Conservation (phyloP, 2,797 vertebrate genomes). For the Distichodus sexfasciatus region DNA sequence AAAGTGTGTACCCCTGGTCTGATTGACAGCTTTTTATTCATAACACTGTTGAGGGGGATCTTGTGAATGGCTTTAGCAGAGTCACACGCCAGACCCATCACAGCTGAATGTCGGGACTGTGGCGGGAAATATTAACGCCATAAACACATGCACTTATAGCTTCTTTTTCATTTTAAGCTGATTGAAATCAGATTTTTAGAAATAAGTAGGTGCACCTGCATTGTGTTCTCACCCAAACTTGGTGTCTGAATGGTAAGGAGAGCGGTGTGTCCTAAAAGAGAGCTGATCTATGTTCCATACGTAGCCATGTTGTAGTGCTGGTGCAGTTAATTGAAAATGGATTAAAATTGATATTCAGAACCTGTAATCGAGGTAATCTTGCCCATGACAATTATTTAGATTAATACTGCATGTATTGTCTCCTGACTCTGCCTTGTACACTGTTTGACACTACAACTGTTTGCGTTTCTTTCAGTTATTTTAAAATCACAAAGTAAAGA, state of each 20-base stretch:
- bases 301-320: too few relatives aligned
- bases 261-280: too few relatives aligned
- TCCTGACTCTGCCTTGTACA: too few relatives aligned
- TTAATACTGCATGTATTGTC: too few relatives aligned
- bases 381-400: too few relatives aligned
- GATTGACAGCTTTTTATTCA: slow-evolving; percentile 20
- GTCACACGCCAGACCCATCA: slow-evolving; percentile 10
- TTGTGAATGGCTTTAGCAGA: slow-evolving; percentile 36
- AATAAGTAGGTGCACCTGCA: neutral
- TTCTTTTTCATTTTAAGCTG: neutral
- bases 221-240: neutral
- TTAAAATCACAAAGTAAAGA: too few relatives aligned
- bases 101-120: slow-evolving; percentile 8
- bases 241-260: neutral
- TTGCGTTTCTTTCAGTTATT: too few relatives aligned
- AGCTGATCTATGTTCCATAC: too few relatives aligned
- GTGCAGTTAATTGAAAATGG: too few relatives aligned
- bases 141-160: slow-evolving; percentile 27
- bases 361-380: too few relatives aligned
- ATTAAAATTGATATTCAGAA: too few relatives aligned
- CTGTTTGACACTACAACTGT: too few relatives aligned
- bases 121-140: slow-evolving; percentile 26
- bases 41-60: slow-evolving; percentile 1
- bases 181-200: slow-evolving; percentile 16
- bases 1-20: slow-evolving; percentile 14